phyloP scores from a whole-genome alignment of 1,140 invertebrate species.

The Coelopa frigida region DNA sequence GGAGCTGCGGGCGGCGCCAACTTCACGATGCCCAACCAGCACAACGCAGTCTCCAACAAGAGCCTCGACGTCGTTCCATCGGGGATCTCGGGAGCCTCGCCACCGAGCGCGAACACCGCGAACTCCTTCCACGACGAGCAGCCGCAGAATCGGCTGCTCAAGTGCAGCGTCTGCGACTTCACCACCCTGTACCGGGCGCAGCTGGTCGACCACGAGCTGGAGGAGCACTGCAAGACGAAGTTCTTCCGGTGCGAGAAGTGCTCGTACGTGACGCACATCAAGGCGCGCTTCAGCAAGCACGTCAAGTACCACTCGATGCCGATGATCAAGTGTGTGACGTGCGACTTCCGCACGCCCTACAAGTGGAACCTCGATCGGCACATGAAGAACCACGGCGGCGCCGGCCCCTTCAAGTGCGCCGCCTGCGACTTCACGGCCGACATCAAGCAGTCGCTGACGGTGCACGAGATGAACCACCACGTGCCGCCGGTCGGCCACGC shows the following conservation, averaged over 20 bases:
- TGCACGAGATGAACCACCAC: slow-evolving; percentile 86
- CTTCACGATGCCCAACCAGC: no score
- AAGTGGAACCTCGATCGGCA: slow-evolving; percentile 79
- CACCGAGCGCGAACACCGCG: neutral
- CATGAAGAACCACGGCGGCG: slow-evolving; percentile 80
- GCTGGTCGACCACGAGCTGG: slow-evolving; percentile 49
- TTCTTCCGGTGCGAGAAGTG: slow-evolving; percentile 85
- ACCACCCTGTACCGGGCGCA: slow-evolving; percentile 44
- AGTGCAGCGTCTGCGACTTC: slow-evolving; percentile 50
- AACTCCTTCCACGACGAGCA: slow-evolving; percentile 19
- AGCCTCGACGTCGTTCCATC: slow-evolving; percentile 1
- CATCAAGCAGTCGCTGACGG: slow-evolving; percentile 85
- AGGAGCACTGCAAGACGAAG: slow-evolving; percentile 52
- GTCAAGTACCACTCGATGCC: slow-evolving; percentile 91
- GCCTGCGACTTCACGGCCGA: slow-evolving; percentile 88
- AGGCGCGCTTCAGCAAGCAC: slow-evolving; percentile 84
- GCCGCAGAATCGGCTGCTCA: slow-evolving; percentile 42
- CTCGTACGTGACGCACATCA: slow-evolving; percentile 83
- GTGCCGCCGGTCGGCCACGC: slow-evolving; percentile 65
- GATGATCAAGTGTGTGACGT: slow-evolving; percentile 87
- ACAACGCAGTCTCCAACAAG: neutral
- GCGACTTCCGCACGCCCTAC: slow-evolving; percentile 80
- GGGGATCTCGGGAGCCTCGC: neutral
- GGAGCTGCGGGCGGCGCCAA: slow-evolving; percentile 9
- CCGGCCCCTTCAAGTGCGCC: slow-evolving; percentile 73